phyloP scores from a whole-genome alignment of 2,888 invertebrate genomes.

The Acrobasis suavella region DNA sequence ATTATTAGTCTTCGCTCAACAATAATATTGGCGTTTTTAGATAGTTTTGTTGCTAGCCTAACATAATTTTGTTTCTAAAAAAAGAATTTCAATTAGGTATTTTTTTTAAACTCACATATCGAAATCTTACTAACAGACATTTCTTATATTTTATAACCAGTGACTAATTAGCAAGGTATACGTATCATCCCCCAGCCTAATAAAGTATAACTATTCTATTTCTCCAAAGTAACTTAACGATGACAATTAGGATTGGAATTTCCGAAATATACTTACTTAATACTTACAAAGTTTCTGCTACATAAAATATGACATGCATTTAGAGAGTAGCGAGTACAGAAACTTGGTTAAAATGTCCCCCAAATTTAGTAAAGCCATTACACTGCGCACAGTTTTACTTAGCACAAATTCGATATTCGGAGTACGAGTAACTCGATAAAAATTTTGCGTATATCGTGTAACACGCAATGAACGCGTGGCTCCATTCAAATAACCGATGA shows the following conservation, averaged over 20 bases:
- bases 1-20: no score
- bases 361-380: constrained; percentile 27
- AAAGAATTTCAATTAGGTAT: no score
- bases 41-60: no score
- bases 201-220: no score
- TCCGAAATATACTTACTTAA: background rate
- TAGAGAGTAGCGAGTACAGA: background rate
- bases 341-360: constrained; percentile 4
- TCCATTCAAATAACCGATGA: constrained; percentile 75
- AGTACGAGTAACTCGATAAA: constrained; percentile 39
- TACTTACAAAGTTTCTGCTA: background rate
- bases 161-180: no score
- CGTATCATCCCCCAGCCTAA: no score
- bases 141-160: no score
- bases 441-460: constrained; percentile 60
- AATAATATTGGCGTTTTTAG: no score
- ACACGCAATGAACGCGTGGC: constrained; percentile 64
- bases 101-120: no score
- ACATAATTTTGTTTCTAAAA: no score
- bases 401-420: constrained; percentile 36
- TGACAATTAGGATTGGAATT: background rate
- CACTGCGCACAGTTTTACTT: constrained; percentile 33
- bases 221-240: background rate
- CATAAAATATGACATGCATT: constrained; percentile 3
- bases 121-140: no score